phyloP scores from a whole-genome alignment of 2,113 vertebrate genomes.

The Dipodomys spectabilis region DNA sequence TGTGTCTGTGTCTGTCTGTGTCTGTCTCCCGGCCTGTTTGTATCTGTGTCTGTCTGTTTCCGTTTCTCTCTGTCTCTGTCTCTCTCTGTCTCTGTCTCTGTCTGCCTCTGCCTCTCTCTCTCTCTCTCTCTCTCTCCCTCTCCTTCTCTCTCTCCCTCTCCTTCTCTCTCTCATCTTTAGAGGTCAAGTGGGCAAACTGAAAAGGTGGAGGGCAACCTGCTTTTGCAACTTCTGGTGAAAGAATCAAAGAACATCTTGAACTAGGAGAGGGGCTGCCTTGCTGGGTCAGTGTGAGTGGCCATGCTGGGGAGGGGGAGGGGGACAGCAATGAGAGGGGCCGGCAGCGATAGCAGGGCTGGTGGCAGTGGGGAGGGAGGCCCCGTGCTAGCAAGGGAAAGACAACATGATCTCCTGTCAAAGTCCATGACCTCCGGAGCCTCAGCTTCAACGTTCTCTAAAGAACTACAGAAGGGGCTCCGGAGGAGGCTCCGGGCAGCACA shows the following conservation, averaged over 20 bases:
- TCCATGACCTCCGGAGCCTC: background rate
- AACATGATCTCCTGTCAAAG: background rate
- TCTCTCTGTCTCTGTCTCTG: too few relatives aligned
- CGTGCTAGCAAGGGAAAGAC: background rate
- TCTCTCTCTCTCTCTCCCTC: too few relatives aligned
- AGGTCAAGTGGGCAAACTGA: background rate
- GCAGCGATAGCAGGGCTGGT: background rate
- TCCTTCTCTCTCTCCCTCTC: too few relatives aligned
- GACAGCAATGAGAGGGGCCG: too few relatives aligned
- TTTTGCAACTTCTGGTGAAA: background rate
- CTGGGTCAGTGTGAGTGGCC: accelerated
- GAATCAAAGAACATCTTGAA: background rate
- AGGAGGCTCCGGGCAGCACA: background rate
- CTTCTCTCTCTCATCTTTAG: background rate
- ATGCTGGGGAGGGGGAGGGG: too few relatives aligned
- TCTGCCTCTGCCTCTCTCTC: too few relatives aligned
- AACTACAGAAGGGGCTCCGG: background rate
- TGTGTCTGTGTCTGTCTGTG: too few relatives aligned
- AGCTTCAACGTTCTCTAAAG: background rate
- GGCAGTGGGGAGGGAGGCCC: background rate
- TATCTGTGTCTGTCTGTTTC: too few relatives aligned
- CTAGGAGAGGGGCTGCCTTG: background rate
- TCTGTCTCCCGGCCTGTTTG: too few relatives aligned
- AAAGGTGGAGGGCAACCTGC: background rate
- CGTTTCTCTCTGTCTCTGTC: too few relatives aligned